phyloP scores from a whole-genome alignment of 2,113 vertebrate species.

The Myanophis thanlyinensis region DNA sequence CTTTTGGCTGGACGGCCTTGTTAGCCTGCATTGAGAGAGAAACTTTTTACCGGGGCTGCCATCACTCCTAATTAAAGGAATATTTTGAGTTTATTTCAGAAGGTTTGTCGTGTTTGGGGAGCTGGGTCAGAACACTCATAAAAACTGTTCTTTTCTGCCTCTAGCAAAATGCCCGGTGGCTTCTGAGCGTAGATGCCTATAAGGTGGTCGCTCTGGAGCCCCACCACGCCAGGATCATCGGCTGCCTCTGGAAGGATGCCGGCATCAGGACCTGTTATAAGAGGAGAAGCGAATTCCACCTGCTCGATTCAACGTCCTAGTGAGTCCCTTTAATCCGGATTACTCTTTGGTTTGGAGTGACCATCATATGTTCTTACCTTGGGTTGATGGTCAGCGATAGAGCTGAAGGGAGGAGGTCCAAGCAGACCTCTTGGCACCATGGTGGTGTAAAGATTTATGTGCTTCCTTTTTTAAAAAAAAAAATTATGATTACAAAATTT shows the following conservation, averaged over 20 bases:
- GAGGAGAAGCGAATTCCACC: slow-evolving; percentile 83
- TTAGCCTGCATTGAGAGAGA: too few relatives aligned
- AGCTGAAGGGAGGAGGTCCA: too few relatives aligned
- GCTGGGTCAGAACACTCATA: too few relatives aligned
- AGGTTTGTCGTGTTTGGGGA: too few relatives aligned
- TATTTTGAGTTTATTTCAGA: too few relatives aligned
- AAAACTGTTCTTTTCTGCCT: too few relatives aligned
- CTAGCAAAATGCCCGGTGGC: slow-evolving; percentile 68
- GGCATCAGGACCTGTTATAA: slow-evolving; percentile 80
- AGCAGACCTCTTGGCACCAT: background rate
- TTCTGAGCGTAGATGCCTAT: slow-evolving; percentile 74
- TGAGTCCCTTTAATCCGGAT: slow-evolving; percentile 64
- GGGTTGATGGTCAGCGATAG: background rate
- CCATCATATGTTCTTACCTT: background rate
- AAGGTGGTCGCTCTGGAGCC: slow-evolving; percentile 71
- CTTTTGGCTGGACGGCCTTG: too few relatives aligned
- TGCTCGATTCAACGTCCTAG: slow-evolving; percentile 88
- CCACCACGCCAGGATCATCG: slow-evolving; percentile 64
- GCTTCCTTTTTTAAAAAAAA: too few relatives aligned
- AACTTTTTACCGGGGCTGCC: too few relatives aligned
- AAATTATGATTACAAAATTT: too few relatives aligned
- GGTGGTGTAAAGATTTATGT: background rate
- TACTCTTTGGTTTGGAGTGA: background rate
- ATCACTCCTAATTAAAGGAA: too few relatives aligned
- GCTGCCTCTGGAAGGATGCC: slow-evolving; percentile 77